Conservation (phyloP, 1,140 invertebrate genomes). For the Pseudachorutes palmiensis region DNA sequence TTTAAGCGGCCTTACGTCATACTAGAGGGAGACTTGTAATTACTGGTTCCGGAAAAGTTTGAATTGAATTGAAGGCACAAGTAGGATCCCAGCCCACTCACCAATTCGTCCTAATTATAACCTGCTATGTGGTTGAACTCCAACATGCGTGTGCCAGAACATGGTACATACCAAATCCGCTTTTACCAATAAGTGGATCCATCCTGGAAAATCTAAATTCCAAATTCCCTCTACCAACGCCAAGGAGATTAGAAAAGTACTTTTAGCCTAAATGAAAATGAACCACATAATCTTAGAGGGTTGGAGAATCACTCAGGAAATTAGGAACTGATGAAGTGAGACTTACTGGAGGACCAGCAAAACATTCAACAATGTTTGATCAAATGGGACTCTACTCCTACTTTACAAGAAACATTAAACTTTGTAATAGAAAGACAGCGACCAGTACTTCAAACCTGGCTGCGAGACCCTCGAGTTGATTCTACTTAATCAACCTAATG, state of each 20-base stretch:
- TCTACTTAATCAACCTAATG: constrained; percentile 2
- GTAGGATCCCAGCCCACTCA: neutral
- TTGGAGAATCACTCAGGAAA: constrained; percentile 7
- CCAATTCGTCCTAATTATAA: neutral
- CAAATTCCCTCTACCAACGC: no score
- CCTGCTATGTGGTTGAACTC: neutral
- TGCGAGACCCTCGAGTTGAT: no score
- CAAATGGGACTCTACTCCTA: no score
- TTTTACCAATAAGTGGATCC: neutral
- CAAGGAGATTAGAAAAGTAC: neutral
- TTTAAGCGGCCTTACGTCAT: neutral
- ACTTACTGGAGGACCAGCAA: no score
- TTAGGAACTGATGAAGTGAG: neutral
- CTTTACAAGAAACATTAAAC: no score
- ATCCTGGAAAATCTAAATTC: no score
- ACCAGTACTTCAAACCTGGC: no score
- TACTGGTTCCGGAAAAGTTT: neutral
- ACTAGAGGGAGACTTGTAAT: neutral
- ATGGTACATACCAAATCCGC: neutral
- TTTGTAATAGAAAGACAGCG: no score
- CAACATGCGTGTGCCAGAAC: neutral
- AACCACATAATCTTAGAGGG: constrained; percentile 12
- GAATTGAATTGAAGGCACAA: neutral
- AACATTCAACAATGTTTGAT: no score
- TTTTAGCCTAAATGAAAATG: neutral